A percentile compares a stretch with the other conserved stretches of the same genome.
phyloP scores from a whole-genome alignment of 30 jellyfish, hydroid and myxozoan genomes.

The Aurelia aurita region DNA sequence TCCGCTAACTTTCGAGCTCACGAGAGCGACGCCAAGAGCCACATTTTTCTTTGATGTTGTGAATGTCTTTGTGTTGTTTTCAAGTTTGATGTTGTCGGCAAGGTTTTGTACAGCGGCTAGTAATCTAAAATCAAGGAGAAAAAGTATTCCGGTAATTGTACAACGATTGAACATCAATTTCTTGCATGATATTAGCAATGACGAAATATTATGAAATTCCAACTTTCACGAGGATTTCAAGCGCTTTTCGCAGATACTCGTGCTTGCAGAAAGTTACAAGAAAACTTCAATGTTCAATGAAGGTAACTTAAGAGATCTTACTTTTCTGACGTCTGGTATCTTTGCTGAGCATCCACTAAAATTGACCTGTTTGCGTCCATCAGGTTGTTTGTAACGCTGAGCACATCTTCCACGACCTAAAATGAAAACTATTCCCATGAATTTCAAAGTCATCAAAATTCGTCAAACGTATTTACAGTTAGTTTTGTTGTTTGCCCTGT shows the following conservation, averaged over 20 bases:
- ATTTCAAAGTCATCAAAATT: no score
- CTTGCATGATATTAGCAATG: no score
- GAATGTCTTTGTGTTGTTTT: conserved; percentile 12
- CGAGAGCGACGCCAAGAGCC: conserved; percentile 21
- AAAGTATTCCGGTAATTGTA: no score
- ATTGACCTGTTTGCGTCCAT: conserved; percentile 22
- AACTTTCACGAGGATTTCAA: no score
- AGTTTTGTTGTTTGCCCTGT: no score
- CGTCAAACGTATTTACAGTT: no score
- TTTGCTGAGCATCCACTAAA: conserved; percentile 25
- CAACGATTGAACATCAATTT: no score
- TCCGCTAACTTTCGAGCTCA: neutral
- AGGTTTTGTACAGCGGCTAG: conserved; percentile 40
- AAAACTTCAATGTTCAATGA: no score
- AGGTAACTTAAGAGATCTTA: conserved; percentile 24
- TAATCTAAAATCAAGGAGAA: neutral
- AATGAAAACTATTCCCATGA: no score
- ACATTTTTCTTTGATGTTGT: conserved; percentile 18
- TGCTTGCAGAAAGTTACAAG: no score
- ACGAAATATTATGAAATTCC: no score
- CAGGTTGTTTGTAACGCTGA: conserved; percentile 28
- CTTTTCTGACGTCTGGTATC: conserved; percentile 41
- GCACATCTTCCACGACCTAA: conserved; percentile 7
- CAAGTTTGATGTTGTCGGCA: conserved; percentile 23
- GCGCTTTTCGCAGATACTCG: no score